Conservation (phyloP, 2,888 invertebrate genomes). For the Habrosyne pyritoides region DNA sequence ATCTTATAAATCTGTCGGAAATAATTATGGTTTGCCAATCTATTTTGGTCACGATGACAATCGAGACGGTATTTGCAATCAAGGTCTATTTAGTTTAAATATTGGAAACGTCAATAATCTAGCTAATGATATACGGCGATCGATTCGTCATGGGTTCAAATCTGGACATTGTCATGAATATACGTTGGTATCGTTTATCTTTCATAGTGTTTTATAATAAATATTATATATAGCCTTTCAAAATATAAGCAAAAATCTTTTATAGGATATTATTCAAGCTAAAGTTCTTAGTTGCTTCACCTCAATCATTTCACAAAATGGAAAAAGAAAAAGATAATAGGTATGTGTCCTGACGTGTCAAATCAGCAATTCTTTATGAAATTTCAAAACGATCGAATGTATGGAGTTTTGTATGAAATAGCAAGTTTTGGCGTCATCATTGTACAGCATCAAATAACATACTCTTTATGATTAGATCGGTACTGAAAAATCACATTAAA, state of each 20-base stretch:
- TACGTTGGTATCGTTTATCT: neutral
- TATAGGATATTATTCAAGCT: too few relatives aligned
- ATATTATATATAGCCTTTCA: neutral
- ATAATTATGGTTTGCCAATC: neutral
- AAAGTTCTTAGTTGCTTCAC: too few relatives aligned
- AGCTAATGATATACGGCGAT: neutral
- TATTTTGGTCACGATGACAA: neutral
- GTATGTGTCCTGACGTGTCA: too few relatives aligned
- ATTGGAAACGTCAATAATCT: neutral
- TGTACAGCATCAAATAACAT: too few relatives aligned
- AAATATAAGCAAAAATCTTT: neutral
- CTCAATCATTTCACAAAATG: too few relatives aligned
- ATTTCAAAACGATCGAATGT: too few relatives aligned
- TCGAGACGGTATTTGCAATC: conserved; percentile 1
- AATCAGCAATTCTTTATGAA: too few relatives aligned
- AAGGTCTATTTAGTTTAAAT: neutral
- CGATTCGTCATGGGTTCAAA: neutral
- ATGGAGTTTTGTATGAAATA: too few relatives aligned
- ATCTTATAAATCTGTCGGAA: neutral
- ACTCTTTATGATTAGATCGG: too few relatives aligned
- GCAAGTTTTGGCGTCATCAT: too few relatives aligned
- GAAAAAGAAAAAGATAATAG: too few relatives aligned
- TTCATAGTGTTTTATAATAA: neutral
- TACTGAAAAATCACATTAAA: too few relatives aligned
- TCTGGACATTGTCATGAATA: neutral